Percentiles rank a stretch among this genome's conserved stretches.
Conservation (phyloP, 2,113 vertebrate species). For the Galbula dea region DNA sequence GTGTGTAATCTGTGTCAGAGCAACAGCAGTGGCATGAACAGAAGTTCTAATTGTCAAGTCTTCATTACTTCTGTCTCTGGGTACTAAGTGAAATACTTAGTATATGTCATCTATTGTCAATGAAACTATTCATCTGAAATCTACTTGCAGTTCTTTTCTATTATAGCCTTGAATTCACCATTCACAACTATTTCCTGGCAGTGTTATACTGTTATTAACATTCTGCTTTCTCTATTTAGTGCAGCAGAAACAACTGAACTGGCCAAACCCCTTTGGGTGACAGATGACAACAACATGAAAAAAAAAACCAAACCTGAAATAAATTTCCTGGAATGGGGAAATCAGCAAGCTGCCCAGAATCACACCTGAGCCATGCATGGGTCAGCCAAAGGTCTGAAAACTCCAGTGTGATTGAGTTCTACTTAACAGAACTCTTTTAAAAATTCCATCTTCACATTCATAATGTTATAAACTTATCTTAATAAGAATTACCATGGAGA, state of each 20-base stretch:
- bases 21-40: background rate
- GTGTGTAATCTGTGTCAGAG: background rate
- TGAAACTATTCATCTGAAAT: background rate
- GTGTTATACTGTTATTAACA: background rate
- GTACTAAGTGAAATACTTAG: background rate
- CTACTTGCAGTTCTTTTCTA: background rate
- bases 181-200: background rate
- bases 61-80: background rate
- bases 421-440: background rate
- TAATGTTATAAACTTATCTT: background rate
- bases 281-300: background rate
- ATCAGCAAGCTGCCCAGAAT: background rate
- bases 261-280: background rate
- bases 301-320: background rate
- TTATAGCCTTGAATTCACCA: background rate
- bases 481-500: background rate
- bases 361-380: background rate
- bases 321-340: background rate
- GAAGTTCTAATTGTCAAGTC: background rate
- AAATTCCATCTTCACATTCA: background rate
- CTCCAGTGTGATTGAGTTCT: background rate
- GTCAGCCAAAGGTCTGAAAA: background rate
- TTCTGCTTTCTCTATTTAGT: background rate
- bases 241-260: background rate
- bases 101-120: background rate